Evolutionary conservation across 2,113 vertebrate species (phyloP), one percentile per base, ranked within the genome.

Genomic region (Ochotona curzoniae): DNA sequence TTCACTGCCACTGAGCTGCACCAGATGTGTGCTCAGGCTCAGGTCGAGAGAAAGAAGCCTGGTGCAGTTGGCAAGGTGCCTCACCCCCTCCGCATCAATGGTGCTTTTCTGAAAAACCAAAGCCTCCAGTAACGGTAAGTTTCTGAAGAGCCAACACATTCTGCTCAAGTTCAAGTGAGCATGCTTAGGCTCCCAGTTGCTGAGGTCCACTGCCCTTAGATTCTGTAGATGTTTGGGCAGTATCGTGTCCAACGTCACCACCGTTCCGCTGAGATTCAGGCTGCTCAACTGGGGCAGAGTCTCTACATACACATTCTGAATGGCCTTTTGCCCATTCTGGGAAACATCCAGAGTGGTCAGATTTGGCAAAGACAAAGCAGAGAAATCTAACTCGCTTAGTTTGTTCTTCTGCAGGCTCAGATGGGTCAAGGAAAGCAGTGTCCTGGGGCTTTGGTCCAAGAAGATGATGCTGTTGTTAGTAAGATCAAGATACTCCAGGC

Each of bases 31-130:
- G 32, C 64, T 97, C 88, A 96, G 73, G 54, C 92, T 71, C 93
- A 97, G 74, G 76, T 97, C 91, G 79, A 97, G 96, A 66, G 38
- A 90, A 76, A 94, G 69, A 49, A 96, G 94, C 38, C 91, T 94
- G 85, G 89, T 94, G 49, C 89, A 97, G 30, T 76, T 95, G 93
- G 89, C 89, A 94, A 97, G 83, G 63, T 28, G 11, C 35, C 79
- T 95, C 87, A 98, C 63, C 49, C 64, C 81, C 30, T 69, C 71
- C 61, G 81, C 9, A 47, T 91, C 30, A 13, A 64, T 81, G 44
- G n/a, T 64, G 69, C 89, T 89, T 81, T 88, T 81, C 61, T 76
- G 73, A 79, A 96, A 93, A 71, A 79, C 9, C 57, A 95, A 93
- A 44, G 47, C 18, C 35, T 96, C 86, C 70, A 89, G 38, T 51